Conservation (phyloP, 1,140 invertebrate species). For the Brachystomella parvula region DNA sequence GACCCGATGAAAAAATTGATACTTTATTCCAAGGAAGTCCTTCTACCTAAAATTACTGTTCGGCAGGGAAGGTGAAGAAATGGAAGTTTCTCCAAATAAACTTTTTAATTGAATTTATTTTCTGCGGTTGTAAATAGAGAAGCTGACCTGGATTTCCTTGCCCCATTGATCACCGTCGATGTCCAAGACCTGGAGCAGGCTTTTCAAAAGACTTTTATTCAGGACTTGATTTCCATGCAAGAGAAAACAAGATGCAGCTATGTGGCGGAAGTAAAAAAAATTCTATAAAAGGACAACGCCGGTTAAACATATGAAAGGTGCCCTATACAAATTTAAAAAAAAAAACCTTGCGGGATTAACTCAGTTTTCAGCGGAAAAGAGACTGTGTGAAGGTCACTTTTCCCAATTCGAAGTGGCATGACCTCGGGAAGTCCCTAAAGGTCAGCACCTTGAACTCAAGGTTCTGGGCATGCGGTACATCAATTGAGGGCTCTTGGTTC, state of each 20-base stretch:
- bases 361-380: too few species aligned
- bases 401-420: too few species aligned
- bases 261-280: slow-evolving; percentile 23
- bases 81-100: background rate
- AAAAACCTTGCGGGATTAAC: too few species aligned
- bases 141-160: slow-evolving; percentile 32
- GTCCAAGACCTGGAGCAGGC: slow-evolving; percentile 1
- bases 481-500: too few species aligned
- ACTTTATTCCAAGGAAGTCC: slow-evolving; percentile 25
- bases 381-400: too few species aligned
- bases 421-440: too few species aligned
- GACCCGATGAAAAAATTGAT: slow-evolving; percentile 13
- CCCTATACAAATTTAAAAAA: too few species aligned
- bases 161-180: slow-evolving; percentile 17
- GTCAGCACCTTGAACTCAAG: too few species aligned
- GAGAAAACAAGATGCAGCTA: slow-evolving; percentile 10
- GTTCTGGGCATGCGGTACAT: too few species aligned
- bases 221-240: slow-evolving; percentile 26
- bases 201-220: slow-evolving; percentile 21
- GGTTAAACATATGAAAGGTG: background rate
- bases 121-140: slow-evolving; percentile 18
- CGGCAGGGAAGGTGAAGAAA: slow-evolving; percentile 26
- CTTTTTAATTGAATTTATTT: background rate
- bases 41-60: slow-evolving; percentile 25
- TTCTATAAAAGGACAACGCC: background rate